These are phyloP conservation scores for Melanotaenia pygmaea DNA, from an alignment of 2,797 vertebrate genomes.

Conservation along the genomic window DNA sequence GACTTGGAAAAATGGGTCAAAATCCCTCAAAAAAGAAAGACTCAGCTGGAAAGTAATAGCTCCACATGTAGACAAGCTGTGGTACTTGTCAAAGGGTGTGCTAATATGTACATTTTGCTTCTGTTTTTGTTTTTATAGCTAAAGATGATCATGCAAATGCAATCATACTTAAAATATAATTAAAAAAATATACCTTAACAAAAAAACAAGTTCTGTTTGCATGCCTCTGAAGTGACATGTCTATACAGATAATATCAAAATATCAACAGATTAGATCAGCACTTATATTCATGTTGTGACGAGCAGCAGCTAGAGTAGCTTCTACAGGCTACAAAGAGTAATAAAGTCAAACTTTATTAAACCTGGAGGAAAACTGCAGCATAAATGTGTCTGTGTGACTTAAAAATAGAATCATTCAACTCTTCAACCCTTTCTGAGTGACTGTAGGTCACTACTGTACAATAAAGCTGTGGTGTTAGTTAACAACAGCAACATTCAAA, in stretches of 20 bases:
- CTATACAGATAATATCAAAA: too few species aligned
- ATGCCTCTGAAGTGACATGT: too few species aligned
- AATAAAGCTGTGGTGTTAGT: background rate
- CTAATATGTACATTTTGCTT: background rate
- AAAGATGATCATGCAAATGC: background rate
- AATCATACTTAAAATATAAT: background rate
- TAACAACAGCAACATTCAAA: slow-evolving; percentile 4
- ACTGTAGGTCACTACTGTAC: background rate
- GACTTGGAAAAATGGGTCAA: too few species aligned
- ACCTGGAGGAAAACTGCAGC: slow-evolving; percentile 17
- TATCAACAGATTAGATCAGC: background rate
- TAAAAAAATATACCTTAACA: too few species aligned
- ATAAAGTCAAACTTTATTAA: slow-evolving; percentile 21
- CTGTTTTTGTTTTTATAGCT: background rate
- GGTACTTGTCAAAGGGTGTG: background rate
- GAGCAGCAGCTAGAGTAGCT: slow-evolving; percentile 11
- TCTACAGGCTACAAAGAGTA: slow-evolving; percentile 2
- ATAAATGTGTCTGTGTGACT: slow-evolving; percentile 2
- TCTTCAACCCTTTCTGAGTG: background rate
- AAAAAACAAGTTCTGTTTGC: too few species aligned
- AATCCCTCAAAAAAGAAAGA: background rate
- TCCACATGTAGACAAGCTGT: background rate
- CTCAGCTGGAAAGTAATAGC: background rate
- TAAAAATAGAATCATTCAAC: slow-evolving; percentile 19
- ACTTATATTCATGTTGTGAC: slow-evolving; percentile 17